Evolutionary conservation across 2,888 invertebrate genomes (phyloP).

Genomic region (Merodon equestris): DNA sequence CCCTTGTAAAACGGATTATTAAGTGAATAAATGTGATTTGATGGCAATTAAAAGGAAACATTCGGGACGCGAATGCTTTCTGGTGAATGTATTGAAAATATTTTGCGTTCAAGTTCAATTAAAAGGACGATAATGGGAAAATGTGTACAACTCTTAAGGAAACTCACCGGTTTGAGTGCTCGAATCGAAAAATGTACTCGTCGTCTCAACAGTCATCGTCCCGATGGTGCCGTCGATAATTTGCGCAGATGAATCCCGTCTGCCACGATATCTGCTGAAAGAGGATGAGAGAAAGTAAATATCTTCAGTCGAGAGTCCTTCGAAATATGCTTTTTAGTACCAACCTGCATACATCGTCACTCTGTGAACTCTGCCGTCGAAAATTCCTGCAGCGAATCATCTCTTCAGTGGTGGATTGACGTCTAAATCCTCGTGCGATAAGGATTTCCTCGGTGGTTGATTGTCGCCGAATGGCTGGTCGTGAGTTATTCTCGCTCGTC

Average conservation of each 20-base stretch:
- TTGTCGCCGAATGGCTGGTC: conserved; percentile 90
- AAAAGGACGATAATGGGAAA: conserved; percentile 6
- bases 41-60: conserved; percentile 19
- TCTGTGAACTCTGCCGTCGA: conserved; percentile 93
- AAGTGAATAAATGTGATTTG: conserved; percentile 12
- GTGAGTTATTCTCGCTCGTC: conserved; percentile 80
- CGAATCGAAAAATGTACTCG: conserved; percentile 94
- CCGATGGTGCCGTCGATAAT: conserved; percentile 94
- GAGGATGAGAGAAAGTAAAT: neutral
- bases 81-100: too few relatives aligned
- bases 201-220: conserved; percentile 95
- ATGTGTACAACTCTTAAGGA: neutral
- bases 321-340: neutral
- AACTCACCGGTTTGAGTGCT: conserved; percentile 94
- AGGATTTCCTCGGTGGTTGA: conserved; percentile 95
- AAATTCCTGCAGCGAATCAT: conserved; percentile 95
- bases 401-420: conserved; percentile 94
- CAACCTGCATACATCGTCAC: conserved; percentile 85
- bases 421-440: conserved; percentile 92
- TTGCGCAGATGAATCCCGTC: conserved; percentile 90
- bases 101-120: conserved; percentile 13
- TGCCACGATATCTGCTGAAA: conserved; percentile 75
- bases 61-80: neutral
- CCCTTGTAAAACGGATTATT: conserved; percentile 8
- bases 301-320: neutral